These are phyloP conservation scores for Brachionus asplanchnoidis DNA, from an alignment of 1,140 invertebrate genomes.

Conservation along the genomic window DNA sequence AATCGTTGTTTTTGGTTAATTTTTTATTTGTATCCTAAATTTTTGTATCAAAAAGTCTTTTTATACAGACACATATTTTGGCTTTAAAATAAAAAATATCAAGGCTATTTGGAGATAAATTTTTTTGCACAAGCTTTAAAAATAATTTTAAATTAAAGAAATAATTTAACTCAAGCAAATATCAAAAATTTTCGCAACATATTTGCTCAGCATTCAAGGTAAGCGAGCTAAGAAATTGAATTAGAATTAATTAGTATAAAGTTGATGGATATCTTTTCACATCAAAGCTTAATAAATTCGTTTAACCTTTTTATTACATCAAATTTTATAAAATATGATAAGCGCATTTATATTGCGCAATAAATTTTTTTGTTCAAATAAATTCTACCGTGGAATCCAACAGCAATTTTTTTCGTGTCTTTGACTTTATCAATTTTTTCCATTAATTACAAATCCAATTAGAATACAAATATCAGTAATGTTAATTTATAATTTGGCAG, in stretches of 20 bases:
- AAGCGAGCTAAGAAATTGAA: not conserved
- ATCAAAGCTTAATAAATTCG: not conserved
- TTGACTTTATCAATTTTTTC: not conserved
- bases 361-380: not conserved
- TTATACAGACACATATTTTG: not conserved
- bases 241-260: not conserved
- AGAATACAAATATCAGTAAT: not conserved
- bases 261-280: not conserved
- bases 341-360: not conserved
- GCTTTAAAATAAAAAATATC: not conserved
- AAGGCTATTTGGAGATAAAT: not conserved
- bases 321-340: not conserved
- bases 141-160: not conserved
- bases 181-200: not conserved
- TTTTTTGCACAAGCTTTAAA: not conserved
- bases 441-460: not conserved
- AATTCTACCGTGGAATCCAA: not conserved
- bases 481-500: not conserved
- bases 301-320: not conserved
- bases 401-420: not conserved
- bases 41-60: not conserved
- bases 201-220: not conserved
- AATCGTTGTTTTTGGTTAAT: not conserved
- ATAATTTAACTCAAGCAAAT: not conserved
- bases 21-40: not conserved